Base-by-base conservation (phyloP, 2,888 invertebrate species). In the Acronicta leporina region DNA sequence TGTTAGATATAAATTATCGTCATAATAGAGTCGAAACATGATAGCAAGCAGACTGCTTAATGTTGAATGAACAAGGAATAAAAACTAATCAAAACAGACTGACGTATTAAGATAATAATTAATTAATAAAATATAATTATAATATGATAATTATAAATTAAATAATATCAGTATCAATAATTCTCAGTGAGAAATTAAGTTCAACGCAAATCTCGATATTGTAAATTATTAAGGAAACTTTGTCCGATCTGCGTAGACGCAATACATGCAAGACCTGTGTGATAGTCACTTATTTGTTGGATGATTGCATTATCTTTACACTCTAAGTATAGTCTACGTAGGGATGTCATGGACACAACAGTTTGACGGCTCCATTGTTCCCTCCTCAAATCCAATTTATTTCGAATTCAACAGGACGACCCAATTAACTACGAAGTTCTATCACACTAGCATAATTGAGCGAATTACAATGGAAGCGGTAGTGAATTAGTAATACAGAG, bases 201-300 rank as follows among this genome's bases (percentile, higher is more conserved):
- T 45, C 25, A 4, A 53, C 16, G 11, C 27, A 45, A 60, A 60
- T 67, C 42, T 60, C 20, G 33, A 16, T 54, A 62, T 27, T 53
- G 51, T 46, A 11, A 44, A 44, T 49, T 51, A 42, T 35, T 54
- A 61, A 65, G 30, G 27, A 53, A 61, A 63, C 54, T 47, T 44
- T 68, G 56, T 58, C 49, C 58, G 53, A 40, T 46, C 20, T 57
- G 15, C 16, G 49, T 47, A 68, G 52, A 70, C 43, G 55, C 46
- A 35, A 52, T 87, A 86, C 77, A 74, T 68, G 64, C 63, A 58
- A 67, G 63, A 61, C 69, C 76, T 80, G 88, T 92, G 92, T 92
- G 92, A 91, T 86, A 81, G 83, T 89, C 93, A 93, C 86, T 80
- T 75, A 76, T 65, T 71, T 75, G 73, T 77, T 73, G 84, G 75